phyloP scores from a whole-genome alignment of 2,888 invertebrate genomes.

The Eulithis prunata region DNA sequence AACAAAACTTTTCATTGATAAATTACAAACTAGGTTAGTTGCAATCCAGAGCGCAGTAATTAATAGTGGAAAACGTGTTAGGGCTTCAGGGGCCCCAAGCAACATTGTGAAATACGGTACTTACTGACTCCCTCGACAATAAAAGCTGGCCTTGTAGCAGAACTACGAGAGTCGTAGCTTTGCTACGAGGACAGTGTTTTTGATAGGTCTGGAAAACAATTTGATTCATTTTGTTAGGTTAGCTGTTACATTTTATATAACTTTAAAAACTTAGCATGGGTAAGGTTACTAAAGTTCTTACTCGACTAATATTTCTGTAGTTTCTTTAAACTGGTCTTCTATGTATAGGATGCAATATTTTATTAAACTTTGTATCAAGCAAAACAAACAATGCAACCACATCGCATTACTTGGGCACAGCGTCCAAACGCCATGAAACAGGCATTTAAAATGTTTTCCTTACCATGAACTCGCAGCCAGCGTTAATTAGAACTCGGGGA shows the following conservation, averaged over 20 bases:
- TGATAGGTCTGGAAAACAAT: not conserved
- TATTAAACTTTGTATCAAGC: constrained; percentile 9
- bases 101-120: constrained; percentile 28
- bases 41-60: constrained; percentile 37
- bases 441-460: constrained; percentile 30
- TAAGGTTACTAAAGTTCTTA: no score
- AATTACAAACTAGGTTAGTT: constrained; percentile 35
- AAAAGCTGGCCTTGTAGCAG: constrained; percentile 1
- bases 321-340: no score
- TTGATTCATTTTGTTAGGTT: not conserved
- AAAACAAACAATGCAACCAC: constrained; percentile 11
- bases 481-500: constrained; percentile 33
- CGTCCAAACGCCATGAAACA: constrained; percentile 24
- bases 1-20: constrained; percentile 40
- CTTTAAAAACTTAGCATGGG: not conserved
- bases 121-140: constrained; percentile 1
- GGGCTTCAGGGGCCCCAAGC: constrained; percentile 34
- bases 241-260: not conserved
- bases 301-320: no score
- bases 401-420: constrained; percentile 7
- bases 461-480: constrained; percentile 27
- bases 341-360: constrained; percentile 1
- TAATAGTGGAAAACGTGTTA: constrained; percentile 39
- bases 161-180: not conserved
- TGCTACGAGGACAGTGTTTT: not conserved